A percentile compares a stretch with the other conserved stretches of the same genome.
phyloP scores from a whole-genome alignment of 2,113 vertebrate genomes.

The Hemiprocne comata region DNA sequence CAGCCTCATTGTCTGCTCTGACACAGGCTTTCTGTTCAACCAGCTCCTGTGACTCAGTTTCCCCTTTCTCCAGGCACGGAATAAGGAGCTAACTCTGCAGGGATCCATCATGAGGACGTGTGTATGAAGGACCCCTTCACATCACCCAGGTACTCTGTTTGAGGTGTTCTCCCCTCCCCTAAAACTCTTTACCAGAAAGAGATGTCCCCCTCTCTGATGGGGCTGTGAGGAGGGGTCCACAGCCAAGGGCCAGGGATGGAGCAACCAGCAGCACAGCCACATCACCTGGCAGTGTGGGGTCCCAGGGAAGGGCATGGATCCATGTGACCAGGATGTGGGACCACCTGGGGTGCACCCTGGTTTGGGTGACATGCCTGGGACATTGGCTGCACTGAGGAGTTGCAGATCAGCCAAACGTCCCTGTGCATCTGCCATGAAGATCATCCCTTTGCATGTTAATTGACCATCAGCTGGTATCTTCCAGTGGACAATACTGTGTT shows the following conservation, averaged over 20 bases:
- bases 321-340: not conserved
- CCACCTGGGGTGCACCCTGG: rapidly evolving
- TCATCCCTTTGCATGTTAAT: not conserved
- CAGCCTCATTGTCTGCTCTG: not conserved
- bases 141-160: not conserved
- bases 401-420: no score
- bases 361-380: not conserved
- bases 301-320: not conserved
- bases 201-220: rapidly evolving
- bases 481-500: not conserved
- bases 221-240: not conserved
- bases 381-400: not conserved
- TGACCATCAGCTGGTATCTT: not conserved
- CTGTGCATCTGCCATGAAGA: not conserved
- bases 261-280: not conserved
- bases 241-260: not conserved
- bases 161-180: not conserved
- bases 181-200: not conserved
- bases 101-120: rapidly evolving
- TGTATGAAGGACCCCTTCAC: rapidly evolving
- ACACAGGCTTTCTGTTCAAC: not conserved
- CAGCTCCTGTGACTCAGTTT: not conserved
- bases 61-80: not conserved
- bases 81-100: not conserved
- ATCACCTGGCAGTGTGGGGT: rapidly evolving